A percentile compares a stretch with the other conserved stretches of the same genome.
These are phyloP conservation scores for Drosophila truncata DNA, from an alignment of 1,140 invertebrate species.

Conservation along the genomic window DNA sequence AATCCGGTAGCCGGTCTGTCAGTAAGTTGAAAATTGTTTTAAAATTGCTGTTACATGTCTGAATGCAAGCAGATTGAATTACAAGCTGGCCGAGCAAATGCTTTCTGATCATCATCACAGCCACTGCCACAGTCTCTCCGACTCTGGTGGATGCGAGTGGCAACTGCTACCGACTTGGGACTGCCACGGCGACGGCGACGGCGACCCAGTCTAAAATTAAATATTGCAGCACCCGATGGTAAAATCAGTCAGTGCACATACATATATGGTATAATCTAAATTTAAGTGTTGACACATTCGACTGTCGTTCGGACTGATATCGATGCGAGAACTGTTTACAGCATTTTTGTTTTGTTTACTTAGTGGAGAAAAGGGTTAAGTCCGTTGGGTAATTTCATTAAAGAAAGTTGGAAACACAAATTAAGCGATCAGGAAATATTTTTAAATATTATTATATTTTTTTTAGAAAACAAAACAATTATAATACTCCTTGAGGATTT, in stretches of 20 bases:
- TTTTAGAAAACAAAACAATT: not conserved
- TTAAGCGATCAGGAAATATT: not conserved
- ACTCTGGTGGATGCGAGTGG: conserved; percentile 20
- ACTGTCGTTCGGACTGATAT: conserved; percentile 44
- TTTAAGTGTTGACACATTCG: conserved; percentile 83
- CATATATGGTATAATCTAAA: conserved; percentile 84
- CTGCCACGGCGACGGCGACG: conserved; percentile 28
- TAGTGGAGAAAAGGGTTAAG: not conserved
- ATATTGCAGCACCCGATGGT: conserved; percentile 68
- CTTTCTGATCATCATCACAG: conserved; percentile 50
- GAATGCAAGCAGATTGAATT: conserved; percentile 85
- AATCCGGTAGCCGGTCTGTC: conserved; percentile 83
- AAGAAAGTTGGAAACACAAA: not conserved
- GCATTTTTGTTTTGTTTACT: conserved; percentile 12
- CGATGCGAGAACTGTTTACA: conserved; percentile 37
- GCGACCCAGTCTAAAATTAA: conserved; percentile 67
- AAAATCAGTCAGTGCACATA: conserved; percentile 66
- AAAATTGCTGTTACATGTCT: conserved; percentile 85
- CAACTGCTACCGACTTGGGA: conserved; percentile 41
- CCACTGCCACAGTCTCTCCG: conserved; percentile 14
- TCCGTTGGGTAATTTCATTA: not conserved
- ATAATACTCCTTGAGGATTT: not conserved
- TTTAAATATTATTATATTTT: not conserved
- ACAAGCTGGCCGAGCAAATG: conserved; percentile 72
- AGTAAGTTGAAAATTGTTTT: conserved; percentile 85